Base-by-base conservation (phyloP, 2,888 invertebrate genomes). In the Thyatira batis region DNA sequence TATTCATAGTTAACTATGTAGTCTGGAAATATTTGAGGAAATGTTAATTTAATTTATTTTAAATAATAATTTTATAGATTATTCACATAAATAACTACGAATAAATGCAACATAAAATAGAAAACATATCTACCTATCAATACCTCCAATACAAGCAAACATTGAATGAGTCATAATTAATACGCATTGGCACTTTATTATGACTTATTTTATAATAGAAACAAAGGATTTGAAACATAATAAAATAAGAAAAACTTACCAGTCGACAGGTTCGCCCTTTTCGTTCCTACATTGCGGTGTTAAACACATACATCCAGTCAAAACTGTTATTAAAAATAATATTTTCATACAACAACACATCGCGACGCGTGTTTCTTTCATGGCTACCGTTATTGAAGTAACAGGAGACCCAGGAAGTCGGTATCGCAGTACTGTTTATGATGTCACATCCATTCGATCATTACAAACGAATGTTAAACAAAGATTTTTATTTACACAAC, bases 201-300 rank as follows among this genome's bases (percentile, higher is more conserved):
- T 53, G 5, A 45, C 45, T 11, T 45, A 11, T 23, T 21, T 50
- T 20, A 54, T 45, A 33, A 50, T 50, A 8, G 13, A 39, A 39
- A 39, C 39, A 39, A 39, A 39, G 39, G 17, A 39, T 39, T 39
- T 4, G 17, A 39, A 39, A 17, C 3, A 17, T 17, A 3, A 8
- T 1, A 39, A 44, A 54, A 46, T 50, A 28, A 48, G 58, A 63
- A 61, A 51, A 55, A 82, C 91, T 92, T 85, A 95, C 96, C 96
- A 96, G 82, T 95, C 95, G 8, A 96, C 94, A 10, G 93, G 84
- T 54, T 94, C 89, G 52, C 95, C 94, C 60, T 91, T 89, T 74
- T 95, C 95, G 84, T 95, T 94, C 63, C 90, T 83, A 65, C 93
- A 93, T 67, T 91, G 92, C 51, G 89, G 90, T 53, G 91, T 84